Percentiles rank a stretch among this genome's conserved stretches.
phyloP scores from a whole-genome alignment of 2,797 vertebrate genomes.

The Chaunax sp. region DNA sequence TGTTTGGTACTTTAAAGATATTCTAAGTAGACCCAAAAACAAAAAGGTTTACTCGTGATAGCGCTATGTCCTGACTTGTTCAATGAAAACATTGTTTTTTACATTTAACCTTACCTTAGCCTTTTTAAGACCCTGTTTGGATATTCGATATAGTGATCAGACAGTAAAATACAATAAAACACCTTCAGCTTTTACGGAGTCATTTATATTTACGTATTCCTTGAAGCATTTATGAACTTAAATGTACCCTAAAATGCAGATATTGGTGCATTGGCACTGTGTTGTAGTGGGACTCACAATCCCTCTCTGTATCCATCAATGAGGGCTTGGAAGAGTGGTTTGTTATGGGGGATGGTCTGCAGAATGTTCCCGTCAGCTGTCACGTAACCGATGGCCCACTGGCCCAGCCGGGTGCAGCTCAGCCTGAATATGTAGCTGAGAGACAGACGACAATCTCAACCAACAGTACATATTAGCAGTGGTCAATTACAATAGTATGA shows the following conservation, averaged over 20 bases:
- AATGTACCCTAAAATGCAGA: neutral
- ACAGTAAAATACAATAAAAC: neutral
- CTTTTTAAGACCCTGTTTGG: neutral
- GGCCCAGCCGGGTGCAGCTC: conserved; percentile 96
- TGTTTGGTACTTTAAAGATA: neutral
- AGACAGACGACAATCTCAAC: neutral
- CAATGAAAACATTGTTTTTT: neutral
- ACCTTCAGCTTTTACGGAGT: neutral
- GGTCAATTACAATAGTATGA: neutral
- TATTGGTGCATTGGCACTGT: conserved; percentile 11
- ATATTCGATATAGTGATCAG: neutral
- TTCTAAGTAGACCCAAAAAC: neutral
- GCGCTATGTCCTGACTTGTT: neutral
- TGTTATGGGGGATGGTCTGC: conserved; percentile 99
- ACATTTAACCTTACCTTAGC: too few species aligned
- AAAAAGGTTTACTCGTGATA: too few species aligned
- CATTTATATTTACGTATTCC: neutral
- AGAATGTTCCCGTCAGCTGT: conserved; percentile 98
- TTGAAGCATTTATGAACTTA: neutral
- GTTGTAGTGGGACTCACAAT: conserved; percentile 89
- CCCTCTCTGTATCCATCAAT: conserved; percentile 99
- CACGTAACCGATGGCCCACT: conserved; percentile 99
- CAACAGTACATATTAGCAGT: neutral
- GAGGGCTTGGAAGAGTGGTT: conserved; percentile 98
- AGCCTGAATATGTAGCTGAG: conserved; percentile 96